A percentile compares a stretch with the other conserved stretches of the same genome.
Conservation (phyloP, 2,113 vertebrate species). For the Uropsilus gracilis region DNA sequence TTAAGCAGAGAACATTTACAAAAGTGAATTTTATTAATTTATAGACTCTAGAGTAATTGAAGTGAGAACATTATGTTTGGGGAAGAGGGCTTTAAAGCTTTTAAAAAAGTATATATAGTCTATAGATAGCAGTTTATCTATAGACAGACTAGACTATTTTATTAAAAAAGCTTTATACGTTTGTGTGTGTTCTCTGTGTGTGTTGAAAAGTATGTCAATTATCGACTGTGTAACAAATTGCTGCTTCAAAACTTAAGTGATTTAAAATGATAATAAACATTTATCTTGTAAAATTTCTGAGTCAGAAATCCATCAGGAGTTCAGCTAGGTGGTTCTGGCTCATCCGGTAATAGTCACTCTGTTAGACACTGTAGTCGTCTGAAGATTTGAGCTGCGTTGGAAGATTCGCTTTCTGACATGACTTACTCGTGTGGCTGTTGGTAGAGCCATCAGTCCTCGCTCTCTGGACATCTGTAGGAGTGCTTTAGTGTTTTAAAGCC, state of each 20-base stretch:
- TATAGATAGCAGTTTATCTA: too few species aligned
- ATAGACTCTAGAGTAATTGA: constrained; percentile 14
- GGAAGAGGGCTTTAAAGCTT: constrained; percentile 5
- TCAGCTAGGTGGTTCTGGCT: not conserved
- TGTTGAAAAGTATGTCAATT: not conserved
- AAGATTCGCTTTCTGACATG: not conserved
- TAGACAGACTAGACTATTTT: too few species aligned
- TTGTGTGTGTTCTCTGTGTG: too few species aligned
- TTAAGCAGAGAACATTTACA: not conserved
- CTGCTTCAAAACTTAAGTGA: not conserved
- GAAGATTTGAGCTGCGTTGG: not conserved
- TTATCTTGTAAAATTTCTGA: not conserved
- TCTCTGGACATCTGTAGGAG: not conserved
- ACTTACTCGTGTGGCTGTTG: not conserved
- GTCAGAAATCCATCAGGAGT: not conserved
- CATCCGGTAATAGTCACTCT: not conserved
- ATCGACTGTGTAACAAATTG: not conserved
- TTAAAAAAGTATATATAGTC: too few species aligned
- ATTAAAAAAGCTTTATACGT: too few species aligned
- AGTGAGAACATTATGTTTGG: constrained; percentile 26
- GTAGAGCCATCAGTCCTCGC: not conserved
- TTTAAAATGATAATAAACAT: constrained; percentile 28
- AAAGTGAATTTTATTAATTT: not conserved
- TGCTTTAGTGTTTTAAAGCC: not conserved
- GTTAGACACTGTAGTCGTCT: not conserved